Base-by-base conservation (phyloP, 2,888 invertebrate genomes). In the Anoplius nigerrimus region DNA sequence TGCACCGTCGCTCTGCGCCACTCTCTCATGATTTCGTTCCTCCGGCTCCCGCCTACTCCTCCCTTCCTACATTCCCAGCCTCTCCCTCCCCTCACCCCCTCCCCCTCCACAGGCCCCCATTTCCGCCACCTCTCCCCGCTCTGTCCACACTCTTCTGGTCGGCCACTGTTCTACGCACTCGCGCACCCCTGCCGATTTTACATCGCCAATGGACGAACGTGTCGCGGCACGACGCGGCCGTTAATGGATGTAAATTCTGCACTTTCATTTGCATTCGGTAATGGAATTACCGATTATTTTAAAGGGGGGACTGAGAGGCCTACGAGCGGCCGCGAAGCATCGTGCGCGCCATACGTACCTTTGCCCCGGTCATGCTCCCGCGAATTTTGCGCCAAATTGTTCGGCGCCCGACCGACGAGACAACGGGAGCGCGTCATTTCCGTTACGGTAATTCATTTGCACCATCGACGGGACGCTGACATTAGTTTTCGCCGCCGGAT, bases 191-290 rank as follows among this genome's bases (percentile, higher is more conserved):
- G 54, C 34, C 34, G 64, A 64, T 71, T 77, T 69, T 59, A 66
- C 74, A 60, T 69, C 55, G 69, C 67, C 72, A 72, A 64, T 55
- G 45, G 51, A 15, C 45, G 27, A 71, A 71, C 64, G 51, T 69
- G 69, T 60, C 64, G 62, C 56, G 18, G 34, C 42, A n/a, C 62
- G 63, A 62, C 67, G 18, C 53, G 56, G 21, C 18, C 52, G 56
- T 64, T 78, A 78, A 78, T 74, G 63, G 65, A 74, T 65, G 76
- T 60, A 67, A 66, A 74, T 76, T 76, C 75, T 70, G 59, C 71
- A 59, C 66, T 76, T 72, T 62, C 64, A 68, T 78, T 78, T 70
- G 62, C 71, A 72, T 72, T 67, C 34, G 62, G 72, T 78, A 69
- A 77, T 72, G 63, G 78, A 52, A 60, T 60, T 66, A 59, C 62